phyloP scores from a whole-genome alignment of 2,888 invertebrate species.

The Operophtera brumata region DNA sequence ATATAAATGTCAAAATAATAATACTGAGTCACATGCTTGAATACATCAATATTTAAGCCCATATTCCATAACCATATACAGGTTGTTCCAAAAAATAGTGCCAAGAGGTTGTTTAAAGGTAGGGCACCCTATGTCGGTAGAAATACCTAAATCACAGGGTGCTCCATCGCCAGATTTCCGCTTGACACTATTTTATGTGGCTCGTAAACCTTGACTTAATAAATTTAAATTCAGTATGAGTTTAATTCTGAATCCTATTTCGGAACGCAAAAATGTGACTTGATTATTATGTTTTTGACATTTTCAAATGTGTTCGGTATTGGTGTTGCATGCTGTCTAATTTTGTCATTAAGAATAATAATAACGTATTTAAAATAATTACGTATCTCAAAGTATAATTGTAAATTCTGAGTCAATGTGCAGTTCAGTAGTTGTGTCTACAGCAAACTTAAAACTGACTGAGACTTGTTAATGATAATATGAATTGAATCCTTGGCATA shows the following conservation, averaged over 20 bases:
- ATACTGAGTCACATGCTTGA: slow-evolving; percentile 6
- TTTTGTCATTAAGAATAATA: slow-evolving; percentile 12
- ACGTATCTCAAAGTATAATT: not conserved
- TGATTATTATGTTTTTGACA: slow-evolving; percentile 10
- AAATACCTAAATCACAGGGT: no score
- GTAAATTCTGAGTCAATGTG: not conserved
- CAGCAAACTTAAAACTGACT: not conserved
- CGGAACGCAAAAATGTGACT: slow-evolving; percentile 3
- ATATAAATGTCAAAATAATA: slow-evolving; percentile 12
- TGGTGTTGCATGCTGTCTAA: slow-evolving; percentile 32
- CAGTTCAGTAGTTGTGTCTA: not conserved
- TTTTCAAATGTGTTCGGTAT: slow-evolving; percentile 22
- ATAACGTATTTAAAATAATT: not conserved
- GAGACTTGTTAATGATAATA: not conserved
- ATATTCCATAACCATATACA: no score
- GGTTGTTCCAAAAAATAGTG: no score
- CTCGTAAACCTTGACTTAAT: not conserved
- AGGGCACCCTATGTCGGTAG: no score
- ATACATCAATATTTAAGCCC: not conserved
- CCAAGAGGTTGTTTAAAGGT: no score
- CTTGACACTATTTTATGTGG: no score
- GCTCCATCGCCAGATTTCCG: no score
- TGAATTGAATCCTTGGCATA: no score
- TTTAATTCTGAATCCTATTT: no score
- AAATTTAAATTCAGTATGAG: not conserved